These are phyloP conservation scores for Ips typographus DNA, from an alignment of 1,140 invertebrate genomes.

Conservation along the genomic window DNA sequence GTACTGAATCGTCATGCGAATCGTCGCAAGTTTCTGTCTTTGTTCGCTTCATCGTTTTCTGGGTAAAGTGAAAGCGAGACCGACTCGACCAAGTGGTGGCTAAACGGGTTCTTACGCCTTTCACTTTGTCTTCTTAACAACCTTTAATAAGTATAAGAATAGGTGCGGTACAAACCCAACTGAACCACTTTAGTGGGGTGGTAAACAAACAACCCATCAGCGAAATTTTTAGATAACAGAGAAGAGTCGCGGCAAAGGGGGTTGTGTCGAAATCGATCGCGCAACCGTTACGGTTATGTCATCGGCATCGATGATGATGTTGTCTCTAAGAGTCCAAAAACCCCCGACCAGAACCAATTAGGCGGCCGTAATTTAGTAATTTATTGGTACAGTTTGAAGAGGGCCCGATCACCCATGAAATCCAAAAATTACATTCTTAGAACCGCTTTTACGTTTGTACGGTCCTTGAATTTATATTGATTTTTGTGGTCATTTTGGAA, in stretches of 20 bases:
- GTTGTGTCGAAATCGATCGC: background rate
- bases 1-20: conserved; percentile 12
- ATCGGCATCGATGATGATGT: conserved; percentile 6
- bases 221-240: background rate
- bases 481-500: too few relatives aligned
- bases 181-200: too few relatives aligned
- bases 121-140: conserved; percentile 3
- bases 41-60: background rate
- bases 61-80: conserved; percentile 2
- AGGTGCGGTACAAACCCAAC: too few relatives aligned
- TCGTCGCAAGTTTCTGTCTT: conserved; percentile 4
- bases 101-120: conserved; percentile 23
- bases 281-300: conserved; percentile 4
- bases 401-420: too few relatives aligned
- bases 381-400: too few relatives aligned
- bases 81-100: conserved; percentile 10
- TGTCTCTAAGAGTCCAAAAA: background rate
- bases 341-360: conserved; percentile 3
- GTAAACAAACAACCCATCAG: too few relatives aligned
- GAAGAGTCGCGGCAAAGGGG: too few relatives aligned
- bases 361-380: too few relatives aligned
- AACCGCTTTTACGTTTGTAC: too few relatives aligned
- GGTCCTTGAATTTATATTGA: too few relatives aligned
- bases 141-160: too few relatives aligned
- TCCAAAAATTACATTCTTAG: too few relatives aligned